These are phyloP conservation scores for Oreortyx pictus DNA, from an alignment of 2,797 vertebrate genomes.

Conservation along the genomic window DNA sequence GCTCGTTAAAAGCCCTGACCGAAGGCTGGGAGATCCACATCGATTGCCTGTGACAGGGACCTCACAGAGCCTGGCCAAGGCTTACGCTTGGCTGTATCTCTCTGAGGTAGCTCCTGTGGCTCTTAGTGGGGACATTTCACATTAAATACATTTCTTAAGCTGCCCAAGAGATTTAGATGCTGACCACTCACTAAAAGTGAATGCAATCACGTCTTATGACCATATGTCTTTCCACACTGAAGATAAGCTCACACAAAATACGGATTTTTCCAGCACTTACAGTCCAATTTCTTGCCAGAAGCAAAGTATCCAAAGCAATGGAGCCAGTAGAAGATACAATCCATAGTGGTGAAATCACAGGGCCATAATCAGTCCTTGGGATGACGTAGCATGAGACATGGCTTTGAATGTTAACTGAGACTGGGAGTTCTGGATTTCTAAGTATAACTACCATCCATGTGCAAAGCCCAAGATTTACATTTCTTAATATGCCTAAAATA, in stretches of 20 bases:
- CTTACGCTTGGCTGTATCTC: background rate
- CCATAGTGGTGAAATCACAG: background rate
- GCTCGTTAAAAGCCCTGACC: slow-evolving; percentile 23
- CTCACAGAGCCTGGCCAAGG: background rate
- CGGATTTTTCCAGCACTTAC: slow-evolving; percentile 2
- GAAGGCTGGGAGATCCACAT: slow-evolving; percentile 2
- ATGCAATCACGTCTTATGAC: fast-evolving
- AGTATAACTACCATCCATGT: background rate
- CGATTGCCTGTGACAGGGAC: background rate
- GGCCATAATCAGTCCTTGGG: background rate
- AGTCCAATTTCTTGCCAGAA: background rate
- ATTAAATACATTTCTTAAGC: background rate
- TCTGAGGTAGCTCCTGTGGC: background rate
- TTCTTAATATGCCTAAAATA: slow-evolving; percentile 36
- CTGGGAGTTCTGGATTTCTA: background rate
- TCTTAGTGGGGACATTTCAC: background rate
- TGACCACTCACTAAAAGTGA: background rate
- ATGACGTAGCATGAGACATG: background rate
- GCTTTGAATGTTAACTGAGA: background rate
- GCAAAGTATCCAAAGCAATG: background rate
- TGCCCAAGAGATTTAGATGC: background rate
- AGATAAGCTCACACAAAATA: background rate
- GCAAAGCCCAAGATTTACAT: background rate
- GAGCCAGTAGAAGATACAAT: background rate
- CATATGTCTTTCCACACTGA: background rate